Percentiles rank a stretch among this genome's conserved stretches.
Evolutionary conservation across 1,140 invertebrate genomes (phyloP).

Genomic region (Pissodes strobi): DNA sequence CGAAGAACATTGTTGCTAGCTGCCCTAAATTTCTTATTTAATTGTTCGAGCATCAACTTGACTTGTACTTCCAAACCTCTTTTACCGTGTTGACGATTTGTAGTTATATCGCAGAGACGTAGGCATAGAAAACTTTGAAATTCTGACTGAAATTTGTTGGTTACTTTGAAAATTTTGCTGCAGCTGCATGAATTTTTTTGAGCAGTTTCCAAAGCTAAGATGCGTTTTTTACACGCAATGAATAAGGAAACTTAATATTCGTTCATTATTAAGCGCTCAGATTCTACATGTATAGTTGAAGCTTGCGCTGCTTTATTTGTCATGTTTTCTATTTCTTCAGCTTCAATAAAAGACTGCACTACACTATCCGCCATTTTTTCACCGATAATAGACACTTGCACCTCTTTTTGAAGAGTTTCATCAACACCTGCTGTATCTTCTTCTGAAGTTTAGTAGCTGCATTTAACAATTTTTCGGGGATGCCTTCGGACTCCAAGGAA

Average conservation of each 20-base stretch:
- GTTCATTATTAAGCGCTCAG: too few relatives aligned
- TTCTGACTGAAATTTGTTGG: background rate
- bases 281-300: too few relatives aligned
- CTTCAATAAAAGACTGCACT: too few relatives aligned
- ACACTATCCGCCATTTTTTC: background rate
- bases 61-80: background rate
- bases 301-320: background rate
- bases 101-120: background rate
- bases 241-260: too few relatives aligned
- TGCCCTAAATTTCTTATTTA: background rate
- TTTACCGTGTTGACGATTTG: background rate
- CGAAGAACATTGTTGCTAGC: background rate
- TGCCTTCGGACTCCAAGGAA: background rate
- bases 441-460: background rate
- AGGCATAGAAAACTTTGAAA: too few relatives aligned
- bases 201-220: background rate
- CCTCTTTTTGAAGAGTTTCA: too few relatives aligned
- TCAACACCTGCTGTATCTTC: background rate
- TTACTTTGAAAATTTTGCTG: background rate
- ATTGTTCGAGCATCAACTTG: too few relatives aligned
- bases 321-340: background rate
- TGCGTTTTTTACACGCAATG: too few relatives aligned
- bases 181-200: background rate
- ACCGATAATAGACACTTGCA: background rate
- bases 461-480: constrained; percentile 7